phyloP scores from a whole-genome alignment of 2,113 vertebrate genomes.

The Ailurus styani region DNA sequence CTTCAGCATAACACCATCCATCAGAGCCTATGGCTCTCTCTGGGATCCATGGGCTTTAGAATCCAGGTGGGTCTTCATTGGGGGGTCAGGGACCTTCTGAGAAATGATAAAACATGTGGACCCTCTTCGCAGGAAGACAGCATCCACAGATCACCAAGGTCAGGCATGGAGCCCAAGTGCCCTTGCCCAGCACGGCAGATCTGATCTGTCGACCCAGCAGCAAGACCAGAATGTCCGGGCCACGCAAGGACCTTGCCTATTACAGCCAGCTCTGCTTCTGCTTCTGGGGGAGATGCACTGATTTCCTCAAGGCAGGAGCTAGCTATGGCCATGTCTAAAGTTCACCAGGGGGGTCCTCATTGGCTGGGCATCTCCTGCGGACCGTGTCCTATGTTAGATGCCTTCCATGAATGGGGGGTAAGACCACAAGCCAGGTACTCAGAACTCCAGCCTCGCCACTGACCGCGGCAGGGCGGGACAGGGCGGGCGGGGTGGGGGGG shows the following conservation, averaged over 20 bases:
- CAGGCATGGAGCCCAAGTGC: not conserved
- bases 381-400: not conserved
- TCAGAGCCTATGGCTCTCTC: not conserved
- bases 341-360: not conserved
- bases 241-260: not conserved
- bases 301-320: not conserved
- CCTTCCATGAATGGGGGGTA: not conserved
- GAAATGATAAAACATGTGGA: not conserved
- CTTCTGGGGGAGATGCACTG: not conserved
- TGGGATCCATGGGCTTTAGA: not conserved
- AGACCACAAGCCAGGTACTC: not conserved
- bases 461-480: too few species aligned
- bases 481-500: too few species aligned
- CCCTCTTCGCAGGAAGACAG: not conserved
- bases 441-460: not conserved
- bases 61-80: not conserved
- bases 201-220: not conserved
- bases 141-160: too few species aligned
- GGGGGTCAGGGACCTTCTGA: not conserved
- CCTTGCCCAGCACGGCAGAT: not conserved
- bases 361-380: not conserved
- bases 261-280: not conserved
- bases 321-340: not conserved
- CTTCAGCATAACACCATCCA: not conserved
- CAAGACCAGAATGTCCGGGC: not conserved